Conservation (phyloP, 2,113 vertebrate genomes). For the Phainopepla nitens region DNA sequence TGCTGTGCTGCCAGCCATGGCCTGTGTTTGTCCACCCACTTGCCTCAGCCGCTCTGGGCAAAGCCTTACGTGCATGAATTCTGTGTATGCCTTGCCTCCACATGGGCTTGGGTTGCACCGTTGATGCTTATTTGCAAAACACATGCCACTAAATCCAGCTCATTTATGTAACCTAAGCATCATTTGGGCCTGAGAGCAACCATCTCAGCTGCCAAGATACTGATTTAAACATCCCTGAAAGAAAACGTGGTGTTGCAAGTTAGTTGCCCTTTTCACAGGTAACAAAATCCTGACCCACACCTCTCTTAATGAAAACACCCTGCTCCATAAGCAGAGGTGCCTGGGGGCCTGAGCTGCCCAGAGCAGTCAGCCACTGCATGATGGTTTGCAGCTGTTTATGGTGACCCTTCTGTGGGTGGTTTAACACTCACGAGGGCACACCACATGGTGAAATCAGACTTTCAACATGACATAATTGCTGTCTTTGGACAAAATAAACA, state of each 20-base stretch:
- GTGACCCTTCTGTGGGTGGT: not conserved
- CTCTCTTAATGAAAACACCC: not conserved
- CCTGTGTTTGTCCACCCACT: no score
- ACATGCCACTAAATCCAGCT: not conserved
- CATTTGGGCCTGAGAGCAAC: not conserved
- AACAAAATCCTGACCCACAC: not conserved
- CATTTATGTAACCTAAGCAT: not conserved
- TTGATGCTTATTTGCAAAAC: not conserved
- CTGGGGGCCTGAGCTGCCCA: not conserved
- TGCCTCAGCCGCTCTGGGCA: fast-evolving
- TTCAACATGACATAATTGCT: not conserved
- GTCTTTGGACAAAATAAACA: not conserved
- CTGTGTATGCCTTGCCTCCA: not conserved
- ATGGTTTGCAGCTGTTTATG: not conserved
- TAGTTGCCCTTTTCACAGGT: not conserved
- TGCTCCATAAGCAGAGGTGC: not conserved
- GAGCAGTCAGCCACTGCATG: not conserved
- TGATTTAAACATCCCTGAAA: not conserved
- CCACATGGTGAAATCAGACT: not conserved
- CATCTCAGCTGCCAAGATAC: not conserved
- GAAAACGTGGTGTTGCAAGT: fast-evolving
- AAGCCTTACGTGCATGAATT: not conserved
- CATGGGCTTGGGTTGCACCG: not conserved
- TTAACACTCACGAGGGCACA: not conserved
- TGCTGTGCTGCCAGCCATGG: fast-evolving